Evolutionary conservation across 2,888 invertebrate genomes (phyloP), one percentile per base, ranked within the genome.

Genomic region (Criorhina ranunculi): DNA sequence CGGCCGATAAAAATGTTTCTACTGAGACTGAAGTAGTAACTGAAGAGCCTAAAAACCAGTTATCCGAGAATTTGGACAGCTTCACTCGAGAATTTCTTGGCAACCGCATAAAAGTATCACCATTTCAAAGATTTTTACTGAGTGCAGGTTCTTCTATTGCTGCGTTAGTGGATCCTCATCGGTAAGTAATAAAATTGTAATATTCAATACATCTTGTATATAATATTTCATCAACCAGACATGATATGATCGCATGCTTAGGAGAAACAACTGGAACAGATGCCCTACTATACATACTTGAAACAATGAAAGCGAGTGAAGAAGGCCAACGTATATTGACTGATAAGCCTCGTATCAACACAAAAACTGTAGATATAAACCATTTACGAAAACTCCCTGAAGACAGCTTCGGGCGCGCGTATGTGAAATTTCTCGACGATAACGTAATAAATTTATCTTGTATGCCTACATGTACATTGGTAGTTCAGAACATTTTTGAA

Each of bases 161-260:
- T 67, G 95, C 98, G 0, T 92, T 99, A 49, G 89, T 95, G 8
- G 94, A 98, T 92, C 99, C 99, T 6, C 93, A 93, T 75, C 93
- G 95, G 92, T 92, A 85, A 59, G 59, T 55, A 4, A 12, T n/a
- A 12, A 8, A 8, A 8, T n/a, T n/a, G n/a, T 17, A 8, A 19
- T n/a, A 19, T 1, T 3, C 15, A 40, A n/a, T 55, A 5, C 11
- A 8, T 8, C 2, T 0, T 37, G 11, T 1, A 7, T 12, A 46
- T 24, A 62, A 57, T 9, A 49, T 46, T 53, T 49, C 5, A 0
- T 29, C 55, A 76, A 89, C 91, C 75, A 93, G 96, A 83, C 96
- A 94, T 15, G 98, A 99, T 90, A 98, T 98, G 97, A 97, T 99
- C 87, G 98, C 98, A 19, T 96, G 97, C 87, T 93, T 98, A 87